A percentile compares a stretch with the other conserved stretches of the same genome.
These are phyloP conservation scores for Erythrocercus mccallii DNA, from an alignment of 2,113 vertebrate species.

Conservation along the genomic window DNA sequence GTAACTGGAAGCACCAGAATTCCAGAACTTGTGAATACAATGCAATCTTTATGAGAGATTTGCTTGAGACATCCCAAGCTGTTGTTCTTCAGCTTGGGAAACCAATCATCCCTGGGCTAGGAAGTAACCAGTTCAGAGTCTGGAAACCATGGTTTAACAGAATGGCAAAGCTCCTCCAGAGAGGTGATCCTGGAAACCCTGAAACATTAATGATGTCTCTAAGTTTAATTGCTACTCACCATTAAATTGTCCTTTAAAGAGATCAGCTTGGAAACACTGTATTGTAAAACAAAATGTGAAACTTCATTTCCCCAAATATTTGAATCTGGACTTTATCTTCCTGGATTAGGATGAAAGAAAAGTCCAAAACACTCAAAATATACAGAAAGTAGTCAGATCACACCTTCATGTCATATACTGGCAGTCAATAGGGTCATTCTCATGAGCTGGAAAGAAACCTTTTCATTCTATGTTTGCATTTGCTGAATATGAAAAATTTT, in stretches of 20 bases:
- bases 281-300: background rate
- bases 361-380: background rate
- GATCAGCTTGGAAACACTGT: background rate
- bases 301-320: background rate
- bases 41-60: background rate
- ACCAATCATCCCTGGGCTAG: background rate
- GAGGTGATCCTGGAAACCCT: background rate
- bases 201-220: background rate
- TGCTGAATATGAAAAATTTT: background rate
- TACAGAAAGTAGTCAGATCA: background rate
- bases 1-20: background rate
- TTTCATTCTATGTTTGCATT: background rate
- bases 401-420: background rate
- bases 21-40: background rate
- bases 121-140: background rate
- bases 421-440: background rate
- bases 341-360: background rate
- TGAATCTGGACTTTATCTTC: background rate
- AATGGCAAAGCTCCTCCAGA: background rate
- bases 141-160: background rate
- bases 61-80: background rate
- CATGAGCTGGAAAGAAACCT: background rate
- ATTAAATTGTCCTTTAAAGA: background rate
- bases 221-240: background rate
- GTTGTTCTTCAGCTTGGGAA: background rate